A percentile compares a stretch with the other conserved stretches of the same genome.
phyloP scores from a whole-genome alignment of 2,113 vertebrate genomes.

The Corvus hawaiiensis region DNA sequence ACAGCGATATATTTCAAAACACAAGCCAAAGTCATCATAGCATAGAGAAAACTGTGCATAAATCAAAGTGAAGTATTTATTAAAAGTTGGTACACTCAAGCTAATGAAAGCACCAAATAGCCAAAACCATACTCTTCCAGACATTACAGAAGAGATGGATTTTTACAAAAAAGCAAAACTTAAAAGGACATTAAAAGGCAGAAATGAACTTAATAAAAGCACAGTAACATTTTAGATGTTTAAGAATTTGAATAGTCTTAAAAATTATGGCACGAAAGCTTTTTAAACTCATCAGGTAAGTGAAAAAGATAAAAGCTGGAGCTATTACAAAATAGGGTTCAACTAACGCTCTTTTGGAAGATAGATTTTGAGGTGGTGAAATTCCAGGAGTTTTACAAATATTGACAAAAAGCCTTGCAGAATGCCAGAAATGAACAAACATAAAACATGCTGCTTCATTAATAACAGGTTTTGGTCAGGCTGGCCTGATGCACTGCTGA shows the following conservation, averaged over 20 bases:
- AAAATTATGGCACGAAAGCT: not conserved
- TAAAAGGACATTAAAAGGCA: not conserved
- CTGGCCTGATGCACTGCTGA: not conserved
- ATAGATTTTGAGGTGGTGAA: not conserved
- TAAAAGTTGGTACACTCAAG: not conserved
- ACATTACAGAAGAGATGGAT: not conserved
- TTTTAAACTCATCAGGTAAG: not conserved
- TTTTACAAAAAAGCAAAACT: not conserved
- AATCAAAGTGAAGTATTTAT: constrained; percentile 9
- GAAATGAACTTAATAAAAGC: not conserved
- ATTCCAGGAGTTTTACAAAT: not conserved
- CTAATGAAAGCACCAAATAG: constrained; percentile 2
- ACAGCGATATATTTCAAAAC: not conserved
- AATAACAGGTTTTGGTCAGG: not conserved
- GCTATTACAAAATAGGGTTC: not conserved
- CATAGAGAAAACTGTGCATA: not conserved
- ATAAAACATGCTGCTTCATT: not conserved
- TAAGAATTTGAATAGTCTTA: not conserved
- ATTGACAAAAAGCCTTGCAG: not conserved
- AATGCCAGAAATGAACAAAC: not conserved
- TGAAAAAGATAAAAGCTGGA: not conserved
- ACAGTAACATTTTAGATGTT: not conserved
- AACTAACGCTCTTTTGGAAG: not conserved
- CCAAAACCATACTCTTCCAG: not conserved
- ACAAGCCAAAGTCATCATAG: not conserved